Percentiles rank a stretch among this genome's conserved stretches.
phyloP scores from a whole-genome alignment of 2,797 vertebrate species.

The Smutsia gigantea region DNA sequence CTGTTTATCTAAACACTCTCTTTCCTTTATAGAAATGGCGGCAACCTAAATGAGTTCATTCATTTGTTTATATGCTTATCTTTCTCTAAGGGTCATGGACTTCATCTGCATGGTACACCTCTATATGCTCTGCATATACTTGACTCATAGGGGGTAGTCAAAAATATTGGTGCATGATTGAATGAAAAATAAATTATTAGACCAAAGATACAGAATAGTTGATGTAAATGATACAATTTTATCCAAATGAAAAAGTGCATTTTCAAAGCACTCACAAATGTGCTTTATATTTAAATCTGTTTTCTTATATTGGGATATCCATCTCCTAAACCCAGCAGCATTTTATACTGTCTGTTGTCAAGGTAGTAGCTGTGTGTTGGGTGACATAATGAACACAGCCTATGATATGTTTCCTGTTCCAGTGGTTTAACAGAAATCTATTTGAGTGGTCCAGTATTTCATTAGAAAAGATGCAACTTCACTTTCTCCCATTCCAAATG shows the following conservation, averaged over 20 bases:
- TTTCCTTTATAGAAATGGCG: neutral
- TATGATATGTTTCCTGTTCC: neutral
- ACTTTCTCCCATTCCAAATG: neutral
- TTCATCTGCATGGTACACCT: neutral
- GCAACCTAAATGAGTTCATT: neutral
- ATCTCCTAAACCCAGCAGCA: neutral
- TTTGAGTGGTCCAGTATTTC: constrained; percentile 8
- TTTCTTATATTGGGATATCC: neutral
- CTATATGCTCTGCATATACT: neutral
- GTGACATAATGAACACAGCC: neutral
- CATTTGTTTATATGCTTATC: neutral
- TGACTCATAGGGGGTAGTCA: neutral
- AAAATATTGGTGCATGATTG: neutral
- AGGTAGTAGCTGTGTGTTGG: neutral
- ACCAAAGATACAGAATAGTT: neutral
- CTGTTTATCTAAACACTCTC: neutral
- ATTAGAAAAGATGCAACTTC: neutral
- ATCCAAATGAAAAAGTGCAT: neutral
- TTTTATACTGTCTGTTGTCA: neutral
- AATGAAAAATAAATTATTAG: neutral
- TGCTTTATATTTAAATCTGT: neutral
- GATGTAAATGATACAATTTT: neutral
- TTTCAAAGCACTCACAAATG: neutral
- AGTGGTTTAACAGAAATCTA: neutral
- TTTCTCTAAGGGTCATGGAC: neutral